Evolutionary conservation across 2,113 vertebrate species (phyloP), one percentile per base, ranked within the genome.

Genomic region (Mesocricetus auratus): DNA sequence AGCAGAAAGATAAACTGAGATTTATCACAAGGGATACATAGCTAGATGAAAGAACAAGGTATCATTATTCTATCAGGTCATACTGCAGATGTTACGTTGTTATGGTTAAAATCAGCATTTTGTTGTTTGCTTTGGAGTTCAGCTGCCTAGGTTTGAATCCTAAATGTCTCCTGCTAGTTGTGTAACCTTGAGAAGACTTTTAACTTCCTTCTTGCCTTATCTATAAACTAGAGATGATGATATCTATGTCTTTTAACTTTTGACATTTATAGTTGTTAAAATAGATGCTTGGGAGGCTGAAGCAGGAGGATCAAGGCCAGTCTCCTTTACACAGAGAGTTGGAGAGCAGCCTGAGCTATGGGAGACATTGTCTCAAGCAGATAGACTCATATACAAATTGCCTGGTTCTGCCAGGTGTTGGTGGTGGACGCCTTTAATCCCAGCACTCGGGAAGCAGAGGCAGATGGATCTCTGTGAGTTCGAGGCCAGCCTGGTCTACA

Each of bases 1-100:
- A 17, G 45, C 29, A 53, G 47, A 83, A 69, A 39, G 85, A 62
- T 50, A 90, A 81, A 82, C 79, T 85, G 96, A 96, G 94, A 64
- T 77, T 50, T 90, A 42, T 87, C 75, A 74, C 33, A 90, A 62
- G 56, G 47, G n/a, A 53, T 39, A 26, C 50, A 1, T 7, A 62
- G 33, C 66, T 79, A 47, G 66, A 56, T 36, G 69, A 92, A 92
- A 89, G 86, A 85, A 66, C 74, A 50, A 86, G 31, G 42, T 33
- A 33, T 36, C 62, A 5, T 71, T 42, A n/a, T 12, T 74, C 58
- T 62, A 85, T 45, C 87, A 73, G 77, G 47, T 83, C 7, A 64
- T 75, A 13, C 62, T 85, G n/a, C 86, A 71, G 85, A n/a, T 78
- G 3, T 58, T 69, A 8, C 50, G 12, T 53, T 64, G 0, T 66